Evolutionary conservation across 2,888 invertebrate genomes (phyloP), one percentile per base, ranked within the genome.

Genomic region (Caenorhabditis sp.): DNA sequence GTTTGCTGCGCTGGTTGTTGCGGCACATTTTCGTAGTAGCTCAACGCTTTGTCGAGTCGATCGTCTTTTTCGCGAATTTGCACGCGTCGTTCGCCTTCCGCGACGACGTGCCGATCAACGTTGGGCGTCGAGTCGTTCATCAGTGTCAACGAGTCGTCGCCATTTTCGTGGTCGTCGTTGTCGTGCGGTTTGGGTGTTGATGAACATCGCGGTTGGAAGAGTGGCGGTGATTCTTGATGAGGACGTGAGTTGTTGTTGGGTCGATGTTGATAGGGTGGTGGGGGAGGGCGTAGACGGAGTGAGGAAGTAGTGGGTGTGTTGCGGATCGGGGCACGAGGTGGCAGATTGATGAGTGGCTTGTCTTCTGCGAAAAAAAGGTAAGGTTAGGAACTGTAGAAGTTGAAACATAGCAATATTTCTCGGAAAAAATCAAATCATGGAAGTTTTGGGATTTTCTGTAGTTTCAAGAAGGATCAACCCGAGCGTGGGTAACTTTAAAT

Each of bases 1-100:
- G n/a, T 14, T 31, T 50, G n/a, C 54, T 59, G 50, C 50, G 23
- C 49, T 43, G 54, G 21, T 57, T 19, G 21, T 37, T 27, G 12
- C 21, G 24, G 27, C 23, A 82, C 82, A 58, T 82, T 82, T 31
- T 82, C 82, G 53, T 82, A 82, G 53, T 78, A 69, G 54, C 77
- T 77, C 69, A 81, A 75, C 23, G 82, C 79, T 59, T 82, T 82
- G 51, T 78, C 79, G 36, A 69, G 54, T 54, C 82, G 67, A 60
- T 82, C 81, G 19, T 79, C 80, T 64, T 79, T 81, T 55, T 77
- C 77, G 36, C 79, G 68, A 3, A 79, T 57, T 26, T 65, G 62
- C 14, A 62, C 67, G n/a, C 82, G 58, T 21, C 66, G 60, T 27
- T 82, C 80, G 57, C 82, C 82, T 65, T 82, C 82, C 14, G 61